Evolutionary conservation across 1,140 invertebrate genomes (phyloP).

Genomic region (Bombus waltoni): DNA sequence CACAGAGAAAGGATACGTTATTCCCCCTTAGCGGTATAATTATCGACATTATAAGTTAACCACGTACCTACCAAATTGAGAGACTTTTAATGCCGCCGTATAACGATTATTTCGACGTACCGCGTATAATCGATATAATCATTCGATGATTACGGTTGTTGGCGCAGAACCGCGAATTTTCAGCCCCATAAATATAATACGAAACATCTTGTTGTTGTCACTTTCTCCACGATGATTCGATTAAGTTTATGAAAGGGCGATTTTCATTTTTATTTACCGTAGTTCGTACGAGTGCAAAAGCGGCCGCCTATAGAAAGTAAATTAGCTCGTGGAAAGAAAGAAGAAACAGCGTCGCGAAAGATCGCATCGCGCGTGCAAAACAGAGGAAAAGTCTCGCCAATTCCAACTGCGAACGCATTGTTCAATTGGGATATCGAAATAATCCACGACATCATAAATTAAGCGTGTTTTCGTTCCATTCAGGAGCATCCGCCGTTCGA

Average conservation of each 20-base stretch:
- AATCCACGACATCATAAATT: not conserved
- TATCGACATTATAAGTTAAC: not conserved
- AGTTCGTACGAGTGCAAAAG: no score
- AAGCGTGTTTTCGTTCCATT: slow-evolving; percentile 15
- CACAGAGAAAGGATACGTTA: not conserved
- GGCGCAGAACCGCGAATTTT: no score
- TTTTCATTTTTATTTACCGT: not conserved
- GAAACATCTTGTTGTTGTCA: not conserved
- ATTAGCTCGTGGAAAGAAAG: not conserved
- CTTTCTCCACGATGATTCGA: not conserved
- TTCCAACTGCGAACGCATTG: not conserved
- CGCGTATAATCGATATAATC: not conserved
- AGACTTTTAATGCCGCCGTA: not conserved
- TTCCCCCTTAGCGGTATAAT: not conserved
- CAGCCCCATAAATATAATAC: not conserved
- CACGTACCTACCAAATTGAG: not conserved
- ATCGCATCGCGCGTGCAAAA: not conserved
- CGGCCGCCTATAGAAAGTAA: no score
- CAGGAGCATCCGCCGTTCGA: not conserved
- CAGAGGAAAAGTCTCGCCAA: not conserved
- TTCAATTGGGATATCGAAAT: not conserved
- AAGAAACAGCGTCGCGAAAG: not conserved
- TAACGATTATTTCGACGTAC: not conserved
- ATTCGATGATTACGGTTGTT: not conserved
- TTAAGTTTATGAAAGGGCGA: not conserved